Conservation (phyloP, 2,888 invertebrate genomes). For the Lepeophtheirus nordmannii region DNA sequence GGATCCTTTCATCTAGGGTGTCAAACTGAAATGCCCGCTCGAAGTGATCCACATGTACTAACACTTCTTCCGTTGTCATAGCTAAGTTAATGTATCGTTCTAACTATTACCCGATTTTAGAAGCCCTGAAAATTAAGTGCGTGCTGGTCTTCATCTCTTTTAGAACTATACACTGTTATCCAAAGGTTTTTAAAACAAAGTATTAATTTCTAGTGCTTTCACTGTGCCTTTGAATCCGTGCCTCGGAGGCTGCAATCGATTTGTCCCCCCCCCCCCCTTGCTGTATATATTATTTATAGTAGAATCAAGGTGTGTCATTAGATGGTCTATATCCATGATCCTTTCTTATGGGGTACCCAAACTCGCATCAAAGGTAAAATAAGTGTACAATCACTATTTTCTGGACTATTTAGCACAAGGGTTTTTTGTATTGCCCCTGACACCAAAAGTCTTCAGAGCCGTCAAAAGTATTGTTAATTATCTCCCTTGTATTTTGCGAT, state of each 20-base stretch:
- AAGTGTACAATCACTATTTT: background rate
- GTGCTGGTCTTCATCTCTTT: background rate
- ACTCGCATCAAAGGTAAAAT: background rate
- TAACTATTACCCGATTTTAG: background rate
- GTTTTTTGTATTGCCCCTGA: background rate
- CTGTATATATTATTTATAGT: background rate
- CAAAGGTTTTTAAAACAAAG: background rate
- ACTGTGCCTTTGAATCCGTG: background rate
- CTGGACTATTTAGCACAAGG: background rate
- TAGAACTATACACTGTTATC: background rate
- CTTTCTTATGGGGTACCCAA: background rate
- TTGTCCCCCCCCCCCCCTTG: background rate
- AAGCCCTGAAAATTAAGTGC: background rate
- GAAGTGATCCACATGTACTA: background rate
- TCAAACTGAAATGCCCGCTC: background rate
- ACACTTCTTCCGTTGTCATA: background rate
- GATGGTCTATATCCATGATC: background rate
- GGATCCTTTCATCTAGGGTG: background rate
- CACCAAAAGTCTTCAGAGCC: background rate
- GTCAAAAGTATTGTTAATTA: background rate
- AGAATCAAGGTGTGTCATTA: background rate
- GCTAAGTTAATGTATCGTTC: background rate
- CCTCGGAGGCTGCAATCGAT: background rate
- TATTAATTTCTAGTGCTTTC: background rate
- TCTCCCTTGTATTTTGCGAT: background rate